Conservation (phyloP, 2,888 invertebrate genomes). For the Tachina fera region DNA sequence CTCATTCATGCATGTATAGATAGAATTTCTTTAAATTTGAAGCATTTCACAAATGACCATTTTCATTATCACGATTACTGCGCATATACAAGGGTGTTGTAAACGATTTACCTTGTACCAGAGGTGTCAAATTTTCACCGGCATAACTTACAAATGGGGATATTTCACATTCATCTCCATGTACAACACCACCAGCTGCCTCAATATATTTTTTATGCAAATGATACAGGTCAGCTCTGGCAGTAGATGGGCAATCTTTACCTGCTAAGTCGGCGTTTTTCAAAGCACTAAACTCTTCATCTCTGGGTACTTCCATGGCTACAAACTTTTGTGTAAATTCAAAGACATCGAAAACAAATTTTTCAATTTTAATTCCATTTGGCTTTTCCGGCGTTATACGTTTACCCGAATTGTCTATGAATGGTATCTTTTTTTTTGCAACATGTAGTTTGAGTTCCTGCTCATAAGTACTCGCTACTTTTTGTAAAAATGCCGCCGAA, state of each 20-base stretch:
- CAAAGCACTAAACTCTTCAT: conserved; percentile 97
- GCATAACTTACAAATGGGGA: conserved; percentile 95
- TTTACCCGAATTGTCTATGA: conserved; percentile 88
- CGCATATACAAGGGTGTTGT: conserved; percentile 87
- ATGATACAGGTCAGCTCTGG: conserved; percentile 89
- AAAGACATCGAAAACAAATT: conserved; percentile 99
- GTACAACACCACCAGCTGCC: conserved; percentile 91
- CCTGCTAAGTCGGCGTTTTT: conserved; percentile 95
- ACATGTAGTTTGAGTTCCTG: conserved; percentile 93
- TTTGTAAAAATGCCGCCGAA: conserved; percentile 91
- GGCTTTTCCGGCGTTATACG: conserved; percentile 90
- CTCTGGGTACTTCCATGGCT: conserved; percentile 95
- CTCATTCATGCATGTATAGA: conserved; percentile 21
- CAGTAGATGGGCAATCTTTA: conserved; percentile 96
- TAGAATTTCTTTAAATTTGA: background rate
- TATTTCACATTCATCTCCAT: conserved; percentile 90
- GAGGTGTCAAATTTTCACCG: conserved; percentile 91
- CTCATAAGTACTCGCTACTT: conserved; percentile 89
- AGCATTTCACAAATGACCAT: conserved; percentile 78
- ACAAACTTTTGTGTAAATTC: conserved; percentile 95
- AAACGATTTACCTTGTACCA: conserved; percentile 88
- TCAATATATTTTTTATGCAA: conserved; percentile 92
- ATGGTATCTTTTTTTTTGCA: conserved; percentile 98
- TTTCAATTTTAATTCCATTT: conserved; percentile 99
- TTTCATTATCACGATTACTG: conserved; percentile 82